These are phyloP conservation scores for Larimichthys crocea DNA, from an alignment of 2,113 vertebrate species.

Conservation along the genomic window DNA sequence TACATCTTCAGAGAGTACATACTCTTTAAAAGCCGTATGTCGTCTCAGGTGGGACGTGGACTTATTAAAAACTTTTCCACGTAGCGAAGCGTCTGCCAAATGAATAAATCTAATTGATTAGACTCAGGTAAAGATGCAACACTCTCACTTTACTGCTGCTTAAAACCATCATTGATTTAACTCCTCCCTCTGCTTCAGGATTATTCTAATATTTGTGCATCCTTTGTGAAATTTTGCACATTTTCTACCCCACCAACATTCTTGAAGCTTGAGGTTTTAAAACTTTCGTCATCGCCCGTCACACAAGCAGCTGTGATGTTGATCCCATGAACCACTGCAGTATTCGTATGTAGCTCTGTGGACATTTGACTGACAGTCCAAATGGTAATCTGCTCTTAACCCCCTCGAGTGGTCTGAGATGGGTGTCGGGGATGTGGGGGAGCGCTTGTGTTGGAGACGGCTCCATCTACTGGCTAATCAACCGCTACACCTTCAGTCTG, in stretches of 20 bases:
- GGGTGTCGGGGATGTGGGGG: conserved; percentile 11
- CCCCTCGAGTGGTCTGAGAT: conserved; percentile 35
- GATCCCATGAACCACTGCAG: conserved; percentile 6
- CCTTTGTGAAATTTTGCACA: not conserved
- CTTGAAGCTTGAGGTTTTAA: not conserved
- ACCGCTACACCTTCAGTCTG: conserved; percentile 58
- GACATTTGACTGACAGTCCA: conserved; percentile 54
- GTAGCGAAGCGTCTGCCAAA: not conserved
- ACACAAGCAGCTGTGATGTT: not conserved
- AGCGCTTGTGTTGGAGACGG: conserved; percentile 63
- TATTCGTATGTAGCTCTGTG: conserved; percentile 13
- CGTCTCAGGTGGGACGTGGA: not conserved
- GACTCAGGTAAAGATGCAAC: conserved; percentile 33
- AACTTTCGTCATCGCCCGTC: conserved; percentile 9
- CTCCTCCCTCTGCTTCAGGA: not conserved
- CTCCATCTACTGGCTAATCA: conserved; percentile 86
- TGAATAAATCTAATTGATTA: not conserved
- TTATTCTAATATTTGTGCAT: conserved; percentile 23
- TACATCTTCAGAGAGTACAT: not conserved
- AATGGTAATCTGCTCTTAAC: conserved; percentile 37
- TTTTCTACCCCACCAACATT: not conserved
- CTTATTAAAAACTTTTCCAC: not conserved
- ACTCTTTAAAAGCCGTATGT: not conserved
- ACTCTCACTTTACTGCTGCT: not conserved
- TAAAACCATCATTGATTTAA: not conserved